Evolutionary conservation across 2,888 invertebrate species (phyloP).

Genomic region (Thyatira batis): DNA sequence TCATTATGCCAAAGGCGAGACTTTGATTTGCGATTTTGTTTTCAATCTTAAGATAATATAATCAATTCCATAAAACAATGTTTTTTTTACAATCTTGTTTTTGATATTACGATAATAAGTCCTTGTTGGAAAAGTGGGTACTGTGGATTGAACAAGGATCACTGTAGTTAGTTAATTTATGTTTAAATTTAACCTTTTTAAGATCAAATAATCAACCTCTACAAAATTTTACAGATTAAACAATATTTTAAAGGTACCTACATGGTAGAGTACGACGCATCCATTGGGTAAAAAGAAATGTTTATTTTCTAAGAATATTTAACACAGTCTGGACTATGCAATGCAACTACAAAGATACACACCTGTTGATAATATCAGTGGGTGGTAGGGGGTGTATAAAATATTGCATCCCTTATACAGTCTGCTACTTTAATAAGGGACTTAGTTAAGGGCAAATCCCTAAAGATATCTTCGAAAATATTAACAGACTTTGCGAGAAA

Average conservation of each 20-base stretch:
- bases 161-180: too few species aligned
- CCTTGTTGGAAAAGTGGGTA: too few species aligned
- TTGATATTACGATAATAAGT: not conserved
- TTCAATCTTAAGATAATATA: not conserved
- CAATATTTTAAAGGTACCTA: too few species aligned
- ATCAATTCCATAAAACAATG: too few species aligned
- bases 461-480: not conserved
- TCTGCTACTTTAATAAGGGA: slow-evolving; percentile 50
- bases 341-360: slow-evolving; percentile 19
- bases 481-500: slow-evolving; percentile 1
- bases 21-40: slow-evolving; percentile 7
- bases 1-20: slow-evolving; percentile 12
- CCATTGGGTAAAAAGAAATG: too few species aligned
- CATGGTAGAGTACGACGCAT: too few species aligned
- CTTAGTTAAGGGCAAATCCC: slow-evolving; percentile 35
- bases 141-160: too few species aligned
- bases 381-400: slow-evolving; percentile 29
- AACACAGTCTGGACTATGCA: slow-evolving; percentile 10
- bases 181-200: too few species aligned
- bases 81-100: too few species aligned
- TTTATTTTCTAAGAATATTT: too few species aligned
- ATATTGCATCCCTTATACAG: slow-evolving; percentile 49
- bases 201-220: too few species aligned
- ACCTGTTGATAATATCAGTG: slow-evolving; percentile 61
- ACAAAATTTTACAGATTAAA: too few species aligned